These are phyloP conservation scores for Ceriagrion tenellum DNA, from an alignment of 2,888 invertebrate species.

Conservation along the genomic window DNA sequence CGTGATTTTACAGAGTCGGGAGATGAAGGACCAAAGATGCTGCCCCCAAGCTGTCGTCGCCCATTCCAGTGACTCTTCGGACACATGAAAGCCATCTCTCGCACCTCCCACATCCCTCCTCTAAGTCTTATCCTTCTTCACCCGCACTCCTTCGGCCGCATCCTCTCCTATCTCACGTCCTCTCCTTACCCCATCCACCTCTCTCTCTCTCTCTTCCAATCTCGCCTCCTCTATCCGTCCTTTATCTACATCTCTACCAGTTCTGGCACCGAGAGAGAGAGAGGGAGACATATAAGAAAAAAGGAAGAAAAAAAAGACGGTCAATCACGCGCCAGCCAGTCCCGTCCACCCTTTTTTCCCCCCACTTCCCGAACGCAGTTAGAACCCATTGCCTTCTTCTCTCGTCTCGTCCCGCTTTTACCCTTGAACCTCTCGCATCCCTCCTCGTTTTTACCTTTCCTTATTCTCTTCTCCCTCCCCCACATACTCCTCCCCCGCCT, in stretches of 20 bases:
- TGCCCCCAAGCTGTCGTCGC: constrained; percentile 18
- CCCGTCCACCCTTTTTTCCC: constrained; percentile 11
- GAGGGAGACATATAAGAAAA: not conserved
- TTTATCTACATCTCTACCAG: constrained; percentile 37
- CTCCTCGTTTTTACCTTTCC: constrained; percentile 33
- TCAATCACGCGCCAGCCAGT: constrained; percentile 59
- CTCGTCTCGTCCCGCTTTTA: not conserved
- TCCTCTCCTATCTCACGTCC: not conserved
- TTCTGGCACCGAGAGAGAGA: not conserved
- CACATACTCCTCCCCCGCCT: not conserved
- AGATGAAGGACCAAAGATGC: not conserved
- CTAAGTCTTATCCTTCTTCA: not conserved
- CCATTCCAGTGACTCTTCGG: not conserved
- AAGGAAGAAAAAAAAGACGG: constrained; percentile 19
- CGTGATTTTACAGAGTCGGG: not conserved
- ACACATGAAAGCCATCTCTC: constrained; percentile 30
- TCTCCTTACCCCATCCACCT: not conserved
- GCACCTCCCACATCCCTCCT: not conserved
- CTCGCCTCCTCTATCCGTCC: constrained; percentile 1
- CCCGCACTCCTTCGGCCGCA: no score
- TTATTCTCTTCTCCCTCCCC: not conserved
- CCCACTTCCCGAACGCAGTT: constrained; percentile 40
- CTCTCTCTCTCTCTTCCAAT: not conserved
- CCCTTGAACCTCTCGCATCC: constrained; percentile 48
- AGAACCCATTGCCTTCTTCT: constrained; percentile 43